A percentile compares a stretch with the other conserved stretches of the same genome.
Conservation (phyloP, 2,113 vertebrate species). For the Ictidomys tridecemlineatus region DNA sequence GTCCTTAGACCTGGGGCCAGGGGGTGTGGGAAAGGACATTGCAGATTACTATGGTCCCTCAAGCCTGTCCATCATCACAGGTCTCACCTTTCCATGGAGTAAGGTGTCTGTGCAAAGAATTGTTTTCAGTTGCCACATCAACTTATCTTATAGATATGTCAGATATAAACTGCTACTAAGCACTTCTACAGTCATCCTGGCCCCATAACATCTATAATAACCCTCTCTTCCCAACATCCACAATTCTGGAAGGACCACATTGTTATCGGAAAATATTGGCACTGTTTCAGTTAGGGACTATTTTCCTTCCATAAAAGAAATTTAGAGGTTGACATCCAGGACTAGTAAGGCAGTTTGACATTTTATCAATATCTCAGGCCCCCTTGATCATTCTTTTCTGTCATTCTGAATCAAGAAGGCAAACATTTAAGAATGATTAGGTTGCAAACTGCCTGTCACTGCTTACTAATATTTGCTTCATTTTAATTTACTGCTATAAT, state of each 20-base stretch:
- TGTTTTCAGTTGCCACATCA: neutral
- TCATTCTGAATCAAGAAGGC: neutral
- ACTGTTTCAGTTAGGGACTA: neutral
- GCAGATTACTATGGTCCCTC: neutral
- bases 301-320: neutral
- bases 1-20: neutral
- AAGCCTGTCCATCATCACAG: neutral
- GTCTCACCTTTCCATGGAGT: neutral
- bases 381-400: neutral
- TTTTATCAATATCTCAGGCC: neutral
- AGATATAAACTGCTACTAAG: neutral
- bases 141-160: neutral
- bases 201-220: neutral
- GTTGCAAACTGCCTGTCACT: neutral
- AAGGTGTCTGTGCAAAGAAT: neutral
- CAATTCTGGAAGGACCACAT: neutral
- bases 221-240: neutral
- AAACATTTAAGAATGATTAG: neutral
- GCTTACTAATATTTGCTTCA: neutral
- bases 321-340: neutral
- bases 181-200: neutral
- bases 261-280: neutral
- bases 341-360: no score
- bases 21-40: neutral
- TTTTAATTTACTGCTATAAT: neutral